Base-by-base conservation (phyloP, 2,113 vertebrate genomes). In the Clarias gariepinus region DNA sequence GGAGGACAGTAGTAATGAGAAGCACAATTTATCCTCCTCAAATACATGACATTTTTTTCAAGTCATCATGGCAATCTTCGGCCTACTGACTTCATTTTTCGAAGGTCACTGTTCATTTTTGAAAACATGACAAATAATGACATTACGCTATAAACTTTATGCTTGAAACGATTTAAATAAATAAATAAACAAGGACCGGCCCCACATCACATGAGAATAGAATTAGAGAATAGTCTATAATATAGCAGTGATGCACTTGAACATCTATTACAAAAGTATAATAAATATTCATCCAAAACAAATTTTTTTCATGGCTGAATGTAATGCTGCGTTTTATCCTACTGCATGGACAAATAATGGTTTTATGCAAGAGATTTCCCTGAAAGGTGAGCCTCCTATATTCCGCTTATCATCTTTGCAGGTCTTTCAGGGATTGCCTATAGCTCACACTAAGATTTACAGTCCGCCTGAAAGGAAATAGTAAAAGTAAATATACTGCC, bases 401-500 rank as follows among this genome's bases (percentile, higher is more conserved):
- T 64, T 63, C 23, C 57, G 4, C 53, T 30, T 64, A 64, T 61
- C 41, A 28, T 36, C 19, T 28, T 5, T 53, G 57, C 63, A 53
- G 10, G 10, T 55, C 58, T 13, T 78, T 78, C 30, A n/a, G 25
- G 30, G 60, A 78, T 66, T 61, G 53, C 25, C 33, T 18, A 13
- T 71, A 78, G 41, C 52, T 78, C 58, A 52, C 7, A 33, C 25
- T 66, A 41, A 66, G 41, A 66, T 77, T 84, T 84, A 61, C 53
- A 12, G 23, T 55, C 52, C 36, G 2, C 41, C 30, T 25, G 60
- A 68, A 61, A 68, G 76, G 47, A 66, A 60, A 36, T 19, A 19
- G 21, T 25, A 23, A 58, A 77, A 76, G 33, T 19, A 66, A 85
- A 79, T 80, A 55, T n/a, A 82, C 66, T 30, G 30, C 52, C 77